Evolutionary conservation across 2,797 vertebrate species (phyloP), one percentile per base, ranked within the genome.

Genomic region (Sebastolobus altivelis): DNA sequence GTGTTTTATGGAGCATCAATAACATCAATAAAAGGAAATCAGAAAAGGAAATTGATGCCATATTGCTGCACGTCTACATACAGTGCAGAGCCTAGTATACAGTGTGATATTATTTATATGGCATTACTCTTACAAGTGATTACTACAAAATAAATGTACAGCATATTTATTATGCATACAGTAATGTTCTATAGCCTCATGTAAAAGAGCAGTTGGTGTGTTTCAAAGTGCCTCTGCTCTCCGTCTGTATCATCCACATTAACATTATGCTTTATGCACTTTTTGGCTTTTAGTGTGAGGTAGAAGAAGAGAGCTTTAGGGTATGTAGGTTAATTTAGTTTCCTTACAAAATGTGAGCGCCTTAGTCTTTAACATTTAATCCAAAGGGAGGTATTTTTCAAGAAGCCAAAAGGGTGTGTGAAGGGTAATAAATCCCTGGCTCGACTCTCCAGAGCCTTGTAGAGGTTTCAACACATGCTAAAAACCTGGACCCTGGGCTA

Each of bases 321-420:
- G 82, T 88, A 86, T 35, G 38, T 43, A 81, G 89, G 94, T 95
- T 95, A 92, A 94, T 95, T 92, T 90, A 87, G 89, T 94, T 94
- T 93, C 89, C 75, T 84, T 83, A 88, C 81, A 84, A 94, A 93
- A 91, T 92, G 76, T 87, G 92, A 93, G 88, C 49, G 85, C 90
- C 90, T 95, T 89, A 92, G 92, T 94, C 90, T 94, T 95, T 93
- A 95, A 94, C 93, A 94, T 94, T 94, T 93, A 94, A 94, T 94
- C 93, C 90, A 91, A 94, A 94, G 89, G 91, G 87, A 90, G 92
- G 81, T 90, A 86, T 94, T 95, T 94, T 93, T 93, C 88, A 93
- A 85, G 84, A 86, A 93, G 90, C 90, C 93, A 90, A 93, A 91
- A 93, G 91, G 89, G 89, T 92, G 89, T 92, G 87, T 88, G 93